Evolutionary conservation across 2,797 vertebrate species (phyloP).

Genomic region (Hapalemur alaotrensis): DNA sequence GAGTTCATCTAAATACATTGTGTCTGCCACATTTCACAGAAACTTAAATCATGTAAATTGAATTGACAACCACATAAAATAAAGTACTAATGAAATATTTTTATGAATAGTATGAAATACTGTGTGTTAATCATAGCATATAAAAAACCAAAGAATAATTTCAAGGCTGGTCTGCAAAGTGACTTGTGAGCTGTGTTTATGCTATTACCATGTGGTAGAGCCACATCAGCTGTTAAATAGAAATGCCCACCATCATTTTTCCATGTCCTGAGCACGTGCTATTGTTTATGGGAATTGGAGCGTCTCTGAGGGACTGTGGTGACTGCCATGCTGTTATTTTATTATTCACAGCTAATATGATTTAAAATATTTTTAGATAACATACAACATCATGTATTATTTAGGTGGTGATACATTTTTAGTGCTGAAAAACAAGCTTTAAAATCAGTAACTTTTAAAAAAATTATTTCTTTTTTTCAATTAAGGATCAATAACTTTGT

Average conservation of each 20-base stretch:
- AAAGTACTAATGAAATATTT: neutral
- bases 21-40: neutral
- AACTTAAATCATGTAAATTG: neutral
- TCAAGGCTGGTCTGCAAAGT: neutral
- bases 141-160: neutral
- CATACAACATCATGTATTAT: neutral
- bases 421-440: neutral
- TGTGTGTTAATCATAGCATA: neutral
- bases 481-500: neutral
- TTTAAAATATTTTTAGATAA: neutral
- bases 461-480: too few species aligned
- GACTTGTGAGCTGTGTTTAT: neutral
- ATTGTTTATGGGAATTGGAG: neutral
- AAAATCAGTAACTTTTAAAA: neutral
- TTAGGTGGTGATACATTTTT: neutral
- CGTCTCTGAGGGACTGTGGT: neutral
- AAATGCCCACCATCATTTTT: neutral
- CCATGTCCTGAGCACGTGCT: neutral
- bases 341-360: neutral
- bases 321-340: neutral
- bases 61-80: neutral
- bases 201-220: too few species aligned
- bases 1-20: neutral
- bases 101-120: neutral
- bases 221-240: neutral